phyloP scores from a whole-genome alignment of 2,888 invertebrate species.

The Oligia fasciuncula region DNA sequence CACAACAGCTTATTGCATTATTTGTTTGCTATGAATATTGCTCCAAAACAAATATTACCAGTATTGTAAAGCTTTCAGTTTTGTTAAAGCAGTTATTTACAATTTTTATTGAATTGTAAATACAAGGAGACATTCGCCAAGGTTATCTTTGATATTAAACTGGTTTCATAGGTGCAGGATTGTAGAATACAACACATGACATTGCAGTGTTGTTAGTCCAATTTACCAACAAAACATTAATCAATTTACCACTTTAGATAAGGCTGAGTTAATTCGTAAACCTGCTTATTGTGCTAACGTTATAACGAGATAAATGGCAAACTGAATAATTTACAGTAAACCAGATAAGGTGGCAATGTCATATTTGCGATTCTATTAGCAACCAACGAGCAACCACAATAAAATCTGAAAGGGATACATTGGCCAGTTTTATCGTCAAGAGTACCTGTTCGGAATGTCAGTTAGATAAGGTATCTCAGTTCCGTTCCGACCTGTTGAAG shows the following conservation, averaged over 20 bases:
- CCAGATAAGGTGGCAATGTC: constrained; percentile 24
- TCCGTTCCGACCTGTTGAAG: constrained; percentile 71
- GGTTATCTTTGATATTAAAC: constrained; percentile 33
- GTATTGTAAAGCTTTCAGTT: constrained; percentile 24
- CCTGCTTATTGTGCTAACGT: constrained; percentile 23
- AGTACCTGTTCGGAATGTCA: constrained; percentile 68
- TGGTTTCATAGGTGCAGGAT: constrained; percentile 12
- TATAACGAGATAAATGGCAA: constrained; percentile 21
- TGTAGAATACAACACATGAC: background rate
- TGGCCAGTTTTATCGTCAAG: constrained; percentile 61
- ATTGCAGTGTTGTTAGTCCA: constrained; percentile 10
- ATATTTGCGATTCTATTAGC: constrained; percentile 39
- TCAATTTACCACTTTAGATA: constrained; percentile 30
- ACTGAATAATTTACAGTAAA: constrained; percentile 37
- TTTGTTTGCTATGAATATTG: constrained; percentile 55
- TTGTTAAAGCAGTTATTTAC: constrained; percentile 3
- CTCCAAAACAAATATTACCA: constrained; percentile 28
- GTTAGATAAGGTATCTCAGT: constrained; percentile 74
- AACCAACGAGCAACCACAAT: constrained; percentile 26
- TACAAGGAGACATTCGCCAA: constrained; percentile 12
- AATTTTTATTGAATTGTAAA: constrained; percentile 7
- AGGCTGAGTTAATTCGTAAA: constrained; percentile 13
- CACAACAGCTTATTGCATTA: constrained; percentile 67
- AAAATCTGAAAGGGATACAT: constrained; percentile 60
- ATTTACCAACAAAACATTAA: constrained; percentile 22